phyloP scores from a whole-genome alignment of 2,797 vertebrate species.

The Siniperca undulata region DNA sequence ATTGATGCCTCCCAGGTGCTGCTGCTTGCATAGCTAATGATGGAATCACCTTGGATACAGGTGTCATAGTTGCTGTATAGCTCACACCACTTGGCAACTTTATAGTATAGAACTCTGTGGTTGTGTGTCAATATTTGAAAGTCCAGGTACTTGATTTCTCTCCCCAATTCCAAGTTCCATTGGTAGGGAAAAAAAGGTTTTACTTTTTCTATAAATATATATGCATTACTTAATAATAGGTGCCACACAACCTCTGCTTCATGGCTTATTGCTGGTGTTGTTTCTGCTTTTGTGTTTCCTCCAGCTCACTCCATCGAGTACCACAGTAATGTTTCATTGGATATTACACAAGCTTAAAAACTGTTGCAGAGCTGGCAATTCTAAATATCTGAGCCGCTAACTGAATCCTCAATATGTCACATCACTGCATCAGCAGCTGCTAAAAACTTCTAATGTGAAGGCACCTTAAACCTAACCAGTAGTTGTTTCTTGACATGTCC shows the following conservation, averaged over 20 bases:
- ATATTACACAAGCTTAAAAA: not conserved
- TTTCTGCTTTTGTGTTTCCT: not conserved
- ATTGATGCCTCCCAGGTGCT: not conserved
- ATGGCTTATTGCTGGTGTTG: not conserved
- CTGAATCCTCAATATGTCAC: not conserved
- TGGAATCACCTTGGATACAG: not conserved
- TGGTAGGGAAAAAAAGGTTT: not conserved
- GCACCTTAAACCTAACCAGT: not conserved
- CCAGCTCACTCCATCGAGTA: not conserved
- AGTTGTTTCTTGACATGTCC: not conserved
- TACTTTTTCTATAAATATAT: not conserved
- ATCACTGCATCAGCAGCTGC: not conserved
- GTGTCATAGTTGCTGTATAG: not conserved
- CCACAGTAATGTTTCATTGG: not conserved
- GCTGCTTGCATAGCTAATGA: slow-evolving; percentile 15
- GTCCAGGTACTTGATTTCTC: not conserved
- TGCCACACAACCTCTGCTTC: not conserved
- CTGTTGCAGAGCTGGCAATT: not conserved
- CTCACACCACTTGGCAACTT: not conserved
- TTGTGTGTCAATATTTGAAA: not conserved
- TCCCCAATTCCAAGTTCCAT: not conserved
- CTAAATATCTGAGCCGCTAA: not conserved
- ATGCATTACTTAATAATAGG: not conserved
- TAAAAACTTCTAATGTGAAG: not conserved
- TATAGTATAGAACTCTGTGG: not conserved